These are phyloP conservation scores for Aleiodes leptofemur DNA, from an alignment of 2,888 invertebrate species.

Conservation along the genomic window DNA sequence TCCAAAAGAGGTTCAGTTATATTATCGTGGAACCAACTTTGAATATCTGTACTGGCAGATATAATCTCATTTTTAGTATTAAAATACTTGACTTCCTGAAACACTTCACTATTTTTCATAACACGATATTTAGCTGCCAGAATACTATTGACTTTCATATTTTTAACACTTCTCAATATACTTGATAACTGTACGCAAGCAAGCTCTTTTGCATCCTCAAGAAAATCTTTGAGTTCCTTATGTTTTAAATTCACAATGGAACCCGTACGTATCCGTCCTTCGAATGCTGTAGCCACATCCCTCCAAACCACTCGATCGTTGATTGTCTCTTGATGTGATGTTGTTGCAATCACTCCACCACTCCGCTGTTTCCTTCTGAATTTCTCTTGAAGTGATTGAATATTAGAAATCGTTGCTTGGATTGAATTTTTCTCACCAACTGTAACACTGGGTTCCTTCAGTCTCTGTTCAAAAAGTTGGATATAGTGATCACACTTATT, in stretches of 20 bases:
- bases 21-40: constrained; percentile 49
- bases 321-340: neutral
- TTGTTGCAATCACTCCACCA: neutral
- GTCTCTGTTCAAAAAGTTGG: neutral
- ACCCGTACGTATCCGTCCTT: constrained; percentile 24
- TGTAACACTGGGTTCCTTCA: constrained; percentile 30
- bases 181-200: neutral
- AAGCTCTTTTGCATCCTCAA: constrained; percentile 23
- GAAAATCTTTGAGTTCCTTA: constrained; percentile 17
- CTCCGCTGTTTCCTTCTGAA: constrained; percentile 4
- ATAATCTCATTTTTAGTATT: constrained; percentile 55
- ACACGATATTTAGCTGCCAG: constrained; percentile 33
- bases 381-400: neutral
- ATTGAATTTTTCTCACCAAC: neutral
- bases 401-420: neutral
- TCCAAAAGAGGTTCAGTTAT: constrained; percentile 44
- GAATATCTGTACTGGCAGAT: constrained; percentile 50
- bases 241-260: constrained; percentile 18
- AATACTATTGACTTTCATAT: constrained; percentile 41
- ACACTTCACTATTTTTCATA: constrained; percentile 19
- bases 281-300: constrained; percentile 11
- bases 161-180: constrained; percentile 19
- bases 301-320: constrained; percentile 6
- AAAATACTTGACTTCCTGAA: constrained; percentile 55
- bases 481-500: neutral